Conservation (phyloP, 2,797 vertebrate genomes). For the Microchirus variegatus region DNA sequence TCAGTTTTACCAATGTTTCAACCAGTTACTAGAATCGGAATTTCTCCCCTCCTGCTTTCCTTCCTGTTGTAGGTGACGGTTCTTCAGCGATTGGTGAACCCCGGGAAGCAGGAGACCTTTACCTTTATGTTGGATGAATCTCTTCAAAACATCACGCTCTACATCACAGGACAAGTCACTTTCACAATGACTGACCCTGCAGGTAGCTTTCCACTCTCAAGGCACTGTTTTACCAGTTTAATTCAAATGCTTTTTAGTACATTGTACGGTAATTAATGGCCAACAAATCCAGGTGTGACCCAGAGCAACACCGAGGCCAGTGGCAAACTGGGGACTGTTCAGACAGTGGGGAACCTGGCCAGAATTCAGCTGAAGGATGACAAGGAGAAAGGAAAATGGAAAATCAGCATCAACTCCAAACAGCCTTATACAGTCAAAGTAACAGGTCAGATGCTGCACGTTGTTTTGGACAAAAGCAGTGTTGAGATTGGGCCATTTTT, state of each 20-base stretch:
- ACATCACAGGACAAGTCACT: conserved; percentile 70
- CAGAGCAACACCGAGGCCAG: conserved; percentile 51
- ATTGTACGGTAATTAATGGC: neutral
- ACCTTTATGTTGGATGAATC: conserved; percentile 72
- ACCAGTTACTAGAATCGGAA: neutral
- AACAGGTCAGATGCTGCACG: conserved; percentile 62
- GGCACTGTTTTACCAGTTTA: neutral
- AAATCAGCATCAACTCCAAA: conserved; percentile 62
- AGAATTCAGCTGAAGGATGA: conserved; percentile 60
- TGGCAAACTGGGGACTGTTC: conserved; percentile 70
- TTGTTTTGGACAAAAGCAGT: neutral
- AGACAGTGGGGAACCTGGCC: conserved; percentile 73
- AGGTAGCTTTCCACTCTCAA: conserved; percentile 49
- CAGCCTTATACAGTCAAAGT: conserved; percentile 76
- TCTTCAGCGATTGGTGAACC: conserved; percentile 64
- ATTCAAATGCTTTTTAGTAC: neutral
- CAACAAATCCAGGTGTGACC: conserved; percentile 57
- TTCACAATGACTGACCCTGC: conserved; percentile 75
- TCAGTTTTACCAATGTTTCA: no score
- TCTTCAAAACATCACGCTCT: conserved; percentile 74
- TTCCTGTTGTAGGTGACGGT: conserved; percentile 73
- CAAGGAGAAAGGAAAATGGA: conserved; percentile 64
- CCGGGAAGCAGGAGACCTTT: conserved; percentile 66
- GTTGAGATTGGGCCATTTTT: no score
- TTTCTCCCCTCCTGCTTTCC: neutral